Conservation (phyloP, 2,888 invertebrate species). For the Pristionchus maxplancki region DNA sequence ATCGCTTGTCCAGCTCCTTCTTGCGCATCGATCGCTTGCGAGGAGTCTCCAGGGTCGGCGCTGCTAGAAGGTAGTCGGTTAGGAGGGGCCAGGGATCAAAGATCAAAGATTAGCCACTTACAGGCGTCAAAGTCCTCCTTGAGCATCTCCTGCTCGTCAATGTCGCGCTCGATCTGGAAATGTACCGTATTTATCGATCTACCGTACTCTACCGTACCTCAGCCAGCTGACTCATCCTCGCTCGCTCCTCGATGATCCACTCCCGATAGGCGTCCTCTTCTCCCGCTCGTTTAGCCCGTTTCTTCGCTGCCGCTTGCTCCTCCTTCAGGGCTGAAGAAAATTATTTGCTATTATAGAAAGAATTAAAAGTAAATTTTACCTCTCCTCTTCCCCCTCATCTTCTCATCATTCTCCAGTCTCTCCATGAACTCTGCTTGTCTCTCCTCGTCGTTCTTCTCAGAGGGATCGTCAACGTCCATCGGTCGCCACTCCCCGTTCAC, state of each 20-base stretch:
- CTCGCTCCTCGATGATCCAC: conserved; percentile 45
- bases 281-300: background rate
- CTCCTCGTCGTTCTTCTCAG: background rate
- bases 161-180: conserved; percentile 45
- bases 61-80: background rate
- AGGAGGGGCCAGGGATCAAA: background rate
- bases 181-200: background rate
- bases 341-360: background rate
- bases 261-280: conserved; percentile 30
- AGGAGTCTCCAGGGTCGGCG: conserved; percentile 14
- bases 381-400: conserved; percentile 22
- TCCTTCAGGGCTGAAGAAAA: background rate
- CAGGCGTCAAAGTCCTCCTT: conserved; percentile 47
- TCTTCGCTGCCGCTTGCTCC: background rate
- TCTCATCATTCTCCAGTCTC: conserved; percentile 28
- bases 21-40: background rate
- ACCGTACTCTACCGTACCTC: conserved; percentile 37
- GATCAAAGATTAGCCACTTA: background rate
- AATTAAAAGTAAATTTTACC: background rate
- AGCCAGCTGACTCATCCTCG: conserved; percentile 44
- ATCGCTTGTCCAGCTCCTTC: conserved; percentile 40
- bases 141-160: conserved; percentile 48
- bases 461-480: conserved; percentile 9
- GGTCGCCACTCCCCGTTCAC: conserved; percentile 36
- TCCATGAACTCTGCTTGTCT: conserved; percentile 3